Evolutionary conservation across 2,888 invertebrate genomes (phyloP).

Genomic region (Platerodrilus igneus): DNA sequence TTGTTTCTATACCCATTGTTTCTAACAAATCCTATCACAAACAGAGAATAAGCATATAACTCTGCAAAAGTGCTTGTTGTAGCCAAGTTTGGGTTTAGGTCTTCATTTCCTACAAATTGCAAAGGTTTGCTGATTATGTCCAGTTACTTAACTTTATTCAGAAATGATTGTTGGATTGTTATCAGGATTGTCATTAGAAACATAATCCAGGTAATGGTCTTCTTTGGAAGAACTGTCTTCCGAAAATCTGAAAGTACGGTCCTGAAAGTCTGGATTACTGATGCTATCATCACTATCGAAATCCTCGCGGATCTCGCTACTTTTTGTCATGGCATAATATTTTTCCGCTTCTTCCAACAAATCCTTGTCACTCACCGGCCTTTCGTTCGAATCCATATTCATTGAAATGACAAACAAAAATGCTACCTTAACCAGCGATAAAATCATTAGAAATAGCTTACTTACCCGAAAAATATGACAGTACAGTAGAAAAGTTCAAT

Average conservation of each 20-base stretch:
- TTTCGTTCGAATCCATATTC: slow-evolving; percentile 1
- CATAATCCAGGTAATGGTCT: slow-evolving; percentile 4
- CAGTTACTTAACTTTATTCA: slow-evolving; percentile 10
- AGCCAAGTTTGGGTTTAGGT: slow-evolving; percentile 9
- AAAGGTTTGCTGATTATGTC: slow-evolving; percentile 7
- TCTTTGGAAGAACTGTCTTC: slow-evolving; percentile 8
- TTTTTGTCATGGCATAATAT: background rate
- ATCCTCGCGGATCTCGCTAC: slow-evolving; percentile 4
- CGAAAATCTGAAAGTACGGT: slow-evolving; percentile 7
- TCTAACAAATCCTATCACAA: slow-evolving; percentile 9
- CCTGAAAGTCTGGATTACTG: slow-evolving; percentile 11
- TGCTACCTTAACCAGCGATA: background rate
- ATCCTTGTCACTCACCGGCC: slow-evolving; percentile 10
- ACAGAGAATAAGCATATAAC: slow-evolving; percentile 10
- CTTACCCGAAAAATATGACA: too few relatives aligned
- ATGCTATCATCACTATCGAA: slow-evolving; percentile 10
- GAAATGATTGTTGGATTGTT: slow-evolving; percentile 6
- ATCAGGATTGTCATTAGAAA: background rate
- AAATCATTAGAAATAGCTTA: too few relatives aligned
- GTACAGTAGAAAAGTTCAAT: too few relatives aligned
- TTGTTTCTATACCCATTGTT: too few relatives aligned
- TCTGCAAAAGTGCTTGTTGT: slow-evolving; percentile 9
- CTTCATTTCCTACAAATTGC: slow-evolving; percentile 7
- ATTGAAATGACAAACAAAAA: too few relatives aligned
- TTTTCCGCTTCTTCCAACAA: slow-evolving; percentile 9